Percentiles rank a stretch among this genome's conserved stretches.
Evolutionary conservation across 53 echinoderm and acorn worm genomes (phyloP).

Genomic region (Patiria pectinifera): DNA sequence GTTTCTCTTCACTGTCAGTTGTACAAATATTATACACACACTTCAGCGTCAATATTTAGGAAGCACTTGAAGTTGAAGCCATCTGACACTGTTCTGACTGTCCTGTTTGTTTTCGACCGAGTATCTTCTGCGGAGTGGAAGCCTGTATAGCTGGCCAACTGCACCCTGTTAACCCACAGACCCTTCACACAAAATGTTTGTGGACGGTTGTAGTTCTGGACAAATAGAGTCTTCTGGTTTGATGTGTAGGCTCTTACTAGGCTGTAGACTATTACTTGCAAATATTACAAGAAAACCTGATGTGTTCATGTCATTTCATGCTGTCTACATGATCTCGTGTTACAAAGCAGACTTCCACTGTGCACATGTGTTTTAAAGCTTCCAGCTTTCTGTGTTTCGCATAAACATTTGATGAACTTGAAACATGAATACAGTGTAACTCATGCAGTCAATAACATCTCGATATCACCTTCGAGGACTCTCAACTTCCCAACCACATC

Average conservation of each 20-base stretch:
- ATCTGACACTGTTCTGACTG: background rate
- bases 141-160: background rate
- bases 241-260: no score
- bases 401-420: no score
- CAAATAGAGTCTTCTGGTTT: background rate
- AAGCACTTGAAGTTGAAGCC: constrained; percentile 7
- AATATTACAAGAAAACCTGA: no score
- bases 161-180: background rate
- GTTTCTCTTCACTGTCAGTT: background rate
- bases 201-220: background rate
- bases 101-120: background rate
- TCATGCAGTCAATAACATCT: background rate
- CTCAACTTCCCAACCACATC: background rate
- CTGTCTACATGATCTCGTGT: no score
- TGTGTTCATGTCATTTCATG: no score
- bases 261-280: no score
- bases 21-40: background rate
- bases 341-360: no score
- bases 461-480: background rate
- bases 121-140: background rate
- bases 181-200: background rate
- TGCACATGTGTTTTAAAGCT: no score
- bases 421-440: background rate
- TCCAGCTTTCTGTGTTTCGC: no score
- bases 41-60: constrained; percentile 33